Conservation (phyloP, 2,797 vertebrate species). For the Leontopithecus rosalia region DNA sequence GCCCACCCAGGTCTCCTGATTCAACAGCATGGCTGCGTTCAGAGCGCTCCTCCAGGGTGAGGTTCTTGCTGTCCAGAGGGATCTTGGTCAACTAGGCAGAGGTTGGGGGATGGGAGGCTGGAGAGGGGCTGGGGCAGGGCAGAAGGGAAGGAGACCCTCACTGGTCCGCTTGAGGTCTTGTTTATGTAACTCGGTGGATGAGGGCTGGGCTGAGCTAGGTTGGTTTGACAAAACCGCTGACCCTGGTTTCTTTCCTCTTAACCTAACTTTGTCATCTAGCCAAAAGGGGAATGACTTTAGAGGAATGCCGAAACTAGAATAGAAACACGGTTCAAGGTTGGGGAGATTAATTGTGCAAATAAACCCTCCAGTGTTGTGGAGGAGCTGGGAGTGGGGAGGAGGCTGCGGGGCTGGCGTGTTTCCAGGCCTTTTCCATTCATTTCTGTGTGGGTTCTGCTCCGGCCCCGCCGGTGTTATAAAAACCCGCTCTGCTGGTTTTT, state of each 20-base stretch:
- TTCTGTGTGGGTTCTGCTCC: rapidly evolving
- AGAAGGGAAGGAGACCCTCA: neutral
- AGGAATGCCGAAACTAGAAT: neutral
- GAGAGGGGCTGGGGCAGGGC: neutral
- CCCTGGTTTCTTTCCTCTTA: neutral
- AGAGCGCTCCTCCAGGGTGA: neutral
- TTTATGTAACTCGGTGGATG: neutral
- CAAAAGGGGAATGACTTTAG: neutral
- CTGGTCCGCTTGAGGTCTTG: rapidly evolving
- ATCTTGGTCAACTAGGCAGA: neutral
- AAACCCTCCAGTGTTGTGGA: neutral
- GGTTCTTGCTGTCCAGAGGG: too few relatives aligned
- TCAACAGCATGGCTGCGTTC: neutral
- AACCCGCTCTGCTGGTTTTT: too few relatives aligned
- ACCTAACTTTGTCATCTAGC: neutral
- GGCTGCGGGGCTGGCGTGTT: neutral
- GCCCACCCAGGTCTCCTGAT: neutral
- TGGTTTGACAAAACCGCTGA: neutral
- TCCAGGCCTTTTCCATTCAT: too few relatives aligned
- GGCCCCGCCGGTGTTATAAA: rapidly evolving
- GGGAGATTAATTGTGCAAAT: neutral
- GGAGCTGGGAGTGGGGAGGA: too few relatives aligned
- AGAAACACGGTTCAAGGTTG: neutral
- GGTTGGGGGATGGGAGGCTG: rapidly evolving
- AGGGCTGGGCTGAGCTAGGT: neutral